A percentile compares a stretch with the other conserved stretches of the same genome.
Conservation (phyloP, 2,797 vertebrate species). For the Scolopax rusticola region DNA sequence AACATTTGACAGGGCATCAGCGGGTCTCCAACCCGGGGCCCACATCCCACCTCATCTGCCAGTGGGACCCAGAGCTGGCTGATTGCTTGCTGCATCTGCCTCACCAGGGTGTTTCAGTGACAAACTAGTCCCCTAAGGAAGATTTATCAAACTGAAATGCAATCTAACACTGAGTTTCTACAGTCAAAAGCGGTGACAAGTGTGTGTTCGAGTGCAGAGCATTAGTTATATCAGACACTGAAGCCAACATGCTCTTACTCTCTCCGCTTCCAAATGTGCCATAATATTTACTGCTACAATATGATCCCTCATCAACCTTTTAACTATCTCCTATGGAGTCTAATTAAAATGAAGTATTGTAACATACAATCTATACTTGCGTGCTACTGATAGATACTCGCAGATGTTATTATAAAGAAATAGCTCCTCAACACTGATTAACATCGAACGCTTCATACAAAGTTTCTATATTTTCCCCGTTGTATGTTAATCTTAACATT, state of each 20-base stretch:
- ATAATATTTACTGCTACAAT: slow-evolving; percentile 40
- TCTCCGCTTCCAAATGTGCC: background rate
- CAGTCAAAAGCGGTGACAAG: slow-evolving; percentile 15
- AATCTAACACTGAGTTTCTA: rapidly evolving
- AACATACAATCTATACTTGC: slow-evolving; percentile 6
- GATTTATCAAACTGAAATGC: background rate
- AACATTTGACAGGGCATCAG: rapidly evolving
- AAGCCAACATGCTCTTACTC: background rate
- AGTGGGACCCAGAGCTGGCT: rapidly evolving
- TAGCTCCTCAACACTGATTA: background rate
- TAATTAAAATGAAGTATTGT: slow-evolving; percentile 65
- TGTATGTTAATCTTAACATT: background rate
- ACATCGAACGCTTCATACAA: background rate
- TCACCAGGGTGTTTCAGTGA: background rate
- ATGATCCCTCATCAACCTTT: slow-evolving; percentile 13
- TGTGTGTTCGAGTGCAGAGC: background rate
- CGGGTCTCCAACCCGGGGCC: background rate
- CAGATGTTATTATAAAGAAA: slow-evolving; percentile 23
- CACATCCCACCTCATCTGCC: rapidly evolving
- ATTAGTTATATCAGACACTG: background rate
- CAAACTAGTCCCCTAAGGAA: background rate
- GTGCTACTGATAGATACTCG: background rate
- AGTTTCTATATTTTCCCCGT: background rate
- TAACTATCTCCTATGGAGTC: slow-evolving; percentile 13
- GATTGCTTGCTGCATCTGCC: background rate